Percentiles rank a stretch among this genome's conserved stretches.
These are phyloP conservation scores for Apamea anceps DNA, from an alignment of 2,888 invertebrate genomes.

Conservation along the genomic window DNA sequence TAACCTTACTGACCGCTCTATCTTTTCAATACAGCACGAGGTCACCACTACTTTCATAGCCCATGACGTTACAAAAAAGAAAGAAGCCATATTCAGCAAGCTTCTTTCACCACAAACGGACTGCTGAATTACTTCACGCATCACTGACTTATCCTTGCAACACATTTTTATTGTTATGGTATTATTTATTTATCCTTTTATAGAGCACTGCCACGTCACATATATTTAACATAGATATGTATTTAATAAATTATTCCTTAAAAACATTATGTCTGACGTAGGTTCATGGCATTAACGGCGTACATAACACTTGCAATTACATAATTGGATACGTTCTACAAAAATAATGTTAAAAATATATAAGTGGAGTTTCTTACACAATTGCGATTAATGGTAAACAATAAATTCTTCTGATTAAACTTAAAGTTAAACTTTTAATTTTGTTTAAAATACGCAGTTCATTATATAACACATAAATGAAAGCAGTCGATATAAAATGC, in stretches of 20 bases:
- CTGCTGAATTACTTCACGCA: not conserved
- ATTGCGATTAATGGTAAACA: not conserved
- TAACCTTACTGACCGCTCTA: constrained; percentile 17
- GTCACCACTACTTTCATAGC: not conserved
- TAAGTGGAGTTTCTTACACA: not conserved
- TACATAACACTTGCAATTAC: not conserved
- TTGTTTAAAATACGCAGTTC: not conserved
- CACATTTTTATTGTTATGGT: not conserved
- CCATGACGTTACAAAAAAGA: not conserved
- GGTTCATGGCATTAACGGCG: not conserved
- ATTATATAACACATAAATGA: not conserved
- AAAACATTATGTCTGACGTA: not conserved
- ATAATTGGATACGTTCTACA: not conserved
- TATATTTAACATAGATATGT: not conserved
- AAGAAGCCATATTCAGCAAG: constrained; percentile 5
- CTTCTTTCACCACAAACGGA: not conserved
- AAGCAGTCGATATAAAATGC: not conserved
- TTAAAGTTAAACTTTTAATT: not conserved
- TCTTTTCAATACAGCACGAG: constrained; percentile 8
- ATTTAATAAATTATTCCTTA: not conserved
- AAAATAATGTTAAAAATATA: not conserved
- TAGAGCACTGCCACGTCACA: not conserved
- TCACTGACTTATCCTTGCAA: not conserved
- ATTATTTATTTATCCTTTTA: not conserved
- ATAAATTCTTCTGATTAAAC: not conserved